Percentiles rank a stretch among this genome's conserved stretches.
Conservation (phyloP, 2,113 vertebrate species). For the Pitta sordida region DNA sequence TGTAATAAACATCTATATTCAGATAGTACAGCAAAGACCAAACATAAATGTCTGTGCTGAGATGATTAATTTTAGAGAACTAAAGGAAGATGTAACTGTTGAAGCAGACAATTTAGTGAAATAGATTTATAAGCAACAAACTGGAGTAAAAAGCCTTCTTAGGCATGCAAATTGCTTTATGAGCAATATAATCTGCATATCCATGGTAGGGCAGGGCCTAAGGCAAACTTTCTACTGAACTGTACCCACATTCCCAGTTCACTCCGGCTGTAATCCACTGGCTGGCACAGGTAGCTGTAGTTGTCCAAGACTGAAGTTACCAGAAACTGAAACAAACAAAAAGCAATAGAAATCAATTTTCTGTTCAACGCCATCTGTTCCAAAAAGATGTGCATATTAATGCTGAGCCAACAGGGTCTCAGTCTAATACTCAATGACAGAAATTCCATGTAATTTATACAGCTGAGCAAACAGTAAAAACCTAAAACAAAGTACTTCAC, state of each 20-base stretch:
- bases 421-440: not conserved
- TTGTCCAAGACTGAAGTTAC: slow-evolving; percentile 66
- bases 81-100: not conserved
- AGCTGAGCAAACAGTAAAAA: not conserved
- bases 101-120: not conserved
- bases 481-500: not conserved
- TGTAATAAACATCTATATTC: not conserved
- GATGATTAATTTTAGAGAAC: not conserved
- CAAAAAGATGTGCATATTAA: not conserved
- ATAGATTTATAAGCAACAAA: not conserved
- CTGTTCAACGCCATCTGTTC: not conserved
- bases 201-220: not conserved
- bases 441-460: not conserved
- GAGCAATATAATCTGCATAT: not conserved
- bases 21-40: not conserved
- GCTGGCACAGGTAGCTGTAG: slow-evolving; percentile 77
- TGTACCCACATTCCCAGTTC: slow-evolving; percentile 67
- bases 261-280: slow-evolving; percentile 65
- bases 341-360: not conserved
- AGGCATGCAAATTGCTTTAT: not conserved
- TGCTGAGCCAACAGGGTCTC: not conserved
- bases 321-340: slow-evolving; percentile 69
- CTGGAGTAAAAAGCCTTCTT: not conserved
- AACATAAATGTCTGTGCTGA: not conserved
- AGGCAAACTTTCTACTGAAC: not conserved